Percentiles rank a stretch among this genome's conserved stretches.
Evolutionary conservation across 2,888 invertebrate genomes (phyloP).

Genomic region (Xanthia icteritia): DNA sequence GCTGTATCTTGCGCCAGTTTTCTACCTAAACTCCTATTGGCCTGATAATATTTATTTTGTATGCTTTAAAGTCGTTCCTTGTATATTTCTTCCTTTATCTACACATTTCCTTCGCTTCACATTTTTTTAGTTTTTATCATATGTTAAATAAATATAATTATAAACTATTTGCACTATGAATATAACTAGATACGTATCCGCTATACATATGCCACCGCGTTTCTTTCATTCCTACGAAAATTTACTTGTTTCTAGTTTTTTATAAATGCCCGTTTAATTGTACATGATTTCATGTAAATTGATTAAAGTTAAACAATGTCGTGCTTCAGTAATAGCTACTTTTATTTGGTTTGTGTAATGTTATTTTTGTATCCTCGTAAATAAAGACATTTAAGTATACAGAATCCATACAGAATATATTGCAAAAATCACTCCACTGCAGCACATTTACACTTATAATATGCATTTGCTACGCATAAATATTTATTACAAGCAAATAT

Average conservation of each 20-base stretch:
- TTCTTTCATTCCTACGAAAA: conserved; percentile 18
- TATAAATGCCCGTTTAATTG: background rate
- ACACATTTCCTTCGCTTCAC: conserved; percentile 31
- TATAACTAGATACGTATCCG: conserved; percentile 56
- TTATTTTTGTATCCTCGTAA: background rate
- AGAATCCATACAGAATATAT: background rate
- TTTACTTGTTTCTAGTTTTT: background rate
- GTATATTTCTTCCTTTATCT: conserved; percentile 13
- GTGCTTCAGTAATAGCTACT: background rate
- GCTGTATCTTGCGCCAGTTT: conserved; percentile 11
- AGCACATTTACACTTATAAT: conserved; percentile 4
- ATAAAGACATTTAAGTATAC: background rate
- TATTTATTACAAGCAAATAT: background rate
- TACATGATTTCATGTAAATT: background rate
- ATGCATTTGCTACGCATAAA: background rate
- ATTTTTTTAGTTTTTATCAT: conserved; percentile 23
- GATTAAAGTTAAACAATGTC: background rate
- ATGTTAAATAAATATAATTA: conserved; percentile 19
- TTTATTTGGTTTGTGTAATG: background rate
- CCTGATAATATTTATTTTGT: conserved; percentile 2
- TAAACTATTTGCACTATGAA: conserved; percentile 36
- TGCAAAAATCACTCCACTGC: background rate
- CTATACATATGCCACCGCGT: conserved; percentile 59
- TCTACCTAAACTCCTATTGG: background rate
- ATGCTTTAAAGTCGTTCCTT: conserved; percentile 29